These are phyloP conservation scores for Blastobasis adustella DNA, from an alignment of 2,888 invertebrate genomes.

Conservation along the genomic window DNA sequence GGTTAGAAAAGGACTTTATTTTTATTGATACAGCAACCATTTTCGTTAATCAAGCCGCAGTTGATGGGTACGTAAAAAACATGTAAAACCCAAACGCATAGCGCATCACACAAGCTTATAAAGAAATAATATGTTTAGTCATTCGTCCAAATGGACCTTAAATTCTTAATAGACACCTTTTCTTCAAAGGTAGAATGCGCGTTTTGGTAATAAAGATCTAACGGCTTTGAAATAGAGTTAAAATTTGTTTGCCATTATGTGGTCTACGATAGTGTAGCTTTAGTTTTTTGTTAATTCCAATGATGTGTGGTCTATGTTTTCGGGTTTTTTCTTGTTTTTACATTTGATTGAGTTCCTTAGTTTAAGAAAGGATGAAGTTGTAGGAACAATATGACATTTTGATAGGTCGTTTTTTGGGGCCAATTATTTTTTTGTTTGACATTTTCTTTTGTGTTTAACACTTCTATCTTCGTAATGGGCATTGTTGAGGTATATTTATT, in stretches of 20 bases:
- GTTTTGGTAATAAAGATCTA: too few species aligned
- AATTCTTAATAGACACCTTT: constrained; percentile 35
- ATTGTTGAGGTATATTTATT: too few species aligned
- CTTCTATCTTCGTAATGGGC: too few species aligned
- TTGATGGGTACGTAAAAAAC: too few species aligned
- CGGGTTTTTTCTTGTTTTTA: constrained; percentile 6
- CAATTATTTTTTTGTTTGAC: not conserved
- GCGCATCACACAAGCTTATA: constrained; percentile 8
- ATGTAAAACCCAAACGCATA: not conserved
- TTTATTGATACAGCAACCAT: too few species aligned
- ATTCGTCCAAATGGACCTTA: constrained; percentile 36
- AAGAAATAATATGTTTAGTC: constrained; percentile 37
- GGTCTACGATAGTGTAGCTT: too few species aligned
- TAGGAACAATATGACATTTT: constrained; percentile 4
- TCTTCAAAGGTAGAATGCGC: not conserved
- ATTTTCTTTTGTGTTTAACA: not conserved
- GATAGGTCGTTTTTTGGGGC: not conserved
- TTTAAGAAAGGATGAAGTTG: constrained; percentile 6
- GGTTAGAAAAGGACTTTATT: too few species aligned
- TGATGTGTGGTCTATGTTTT: constrained; percentile 22
- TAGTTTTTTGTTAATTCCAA: constrained; percentile 7
- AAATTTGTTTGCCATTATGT: too few species aligned
- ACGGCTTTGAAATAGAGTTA: not conserved
- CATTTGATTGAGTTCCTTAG: constrained; percentile 3
- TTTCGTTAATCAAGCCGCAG: too few species aligned